Base-by-base conservation (phyloP, 2,113 vertebrate genomes). In the Amazona guildingii region DNA sequence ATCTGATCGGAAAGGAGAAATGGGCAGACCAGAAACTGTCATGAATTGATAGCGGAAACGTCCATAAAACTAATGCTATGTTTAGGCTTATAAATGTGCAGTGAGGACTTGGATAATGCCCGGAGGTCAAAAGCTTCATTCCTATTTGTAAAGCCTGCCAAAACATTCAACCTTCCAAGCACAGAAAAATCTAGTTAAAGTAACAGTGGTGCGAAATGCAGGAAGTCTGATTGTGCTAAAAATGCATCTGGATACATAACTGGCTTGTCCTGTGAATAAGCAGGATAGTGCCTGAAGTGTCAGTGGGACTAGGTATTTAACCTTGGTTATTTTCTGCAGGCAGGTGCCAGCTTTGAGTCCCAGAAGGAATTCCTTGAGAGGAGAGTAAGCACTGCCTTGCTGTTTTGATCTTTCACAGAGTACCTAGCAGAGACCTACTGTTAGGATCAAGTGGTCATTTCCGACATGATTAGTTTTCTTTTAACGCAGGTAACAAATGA, bases 361-460 rank as follows among this genome's bases (percentile, higher is more conserved):
- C 57, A 12, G 51, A 55, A 74, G 61, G 64, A 95, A 68, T 88
- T 68, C 73, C 61, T 28, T 4, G 52, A 57, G 87, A 57, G 72
- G 24, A 33, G 6, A 48, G 46, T 11, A n/a, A 94, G 83, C 86
- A 28, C 33, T 51, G 67, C 41, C 86, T 84, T 11, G 69, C 69
- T 43, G 55, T 20, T 72, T 33, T 79, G 75, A 64, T 94, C 75
- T 64, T 48, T 70, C 79, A 14, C 33, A 8, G 69, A 85, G 83
- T 11, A n/a, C 61, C 8, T 69, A 77, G 72, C 44, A 29, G n/a
- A 46, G 79, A 90, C 68, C 73, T 64, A 80, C 83, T 73, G 2
- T 17, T 75, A 43, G 91, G 74, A 94, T 82, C 88, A 84, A 92
- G 85, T 41, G 69, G 76, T 55, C 67, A 46, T 92, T 92, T 97